Base-by-base conservation (phyloP, 2,797 vertebrate species). In the Gymnodraco acuticeps region DNA sequence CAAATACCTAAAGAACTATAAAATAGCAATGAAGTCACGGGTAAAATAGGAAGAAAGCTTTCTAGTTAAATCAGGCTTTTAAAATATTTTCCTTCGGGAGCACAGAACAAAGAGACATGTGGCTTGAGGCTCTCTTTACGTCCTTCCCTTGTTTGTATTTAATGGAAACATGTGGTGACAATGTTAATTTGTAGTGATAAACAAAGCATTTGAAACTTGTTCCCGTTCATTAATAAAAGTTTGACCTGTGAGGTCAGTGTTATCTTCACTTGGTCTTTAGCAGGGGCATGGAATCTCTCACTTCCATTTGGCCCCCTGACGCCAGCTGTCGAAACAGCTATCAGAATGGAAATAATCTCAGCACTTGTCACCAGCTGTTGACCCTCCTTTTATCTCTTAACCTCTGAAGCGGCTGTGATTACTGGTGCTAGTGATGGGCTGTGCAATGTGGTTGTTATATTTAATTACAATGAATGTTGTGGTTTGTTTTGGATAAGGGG, bases 311-410 rank as follows among this genome's bases (percentile, higher is more conserved):
- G 64, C 90, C 81, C 83, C 60, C 66, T 89, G 88, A 91, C 70
- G 69, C 89, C 84, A 77, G 80, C 87, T 91, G 83, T 88, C 80
- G 81, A 85, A 74, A 75, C 46, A 75, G 64, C 86, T 89, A 89
- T 90, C 78, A 86, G 77, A 85, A 86, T 91, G 92, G 89, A 93
- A 92, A 93, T 91, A 78, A 93, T 93, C 91, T 93, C 53, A 70
- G 77, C 89, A 89, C 92, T 93, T 92, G 88, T 92, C 90, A 92
- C 80, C 82, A 82, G 86, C 72, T 77, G 77, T 92, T 92, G 88
- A 91, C 87, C 87, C 87, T 84, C 56, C 54, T 81, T 88, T 88
- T 93, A 93, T 93, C 92, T 87, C 75, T 87, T 91, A 70, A 93
- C 93, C 93, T 90, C 71, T 92, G 41, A 78, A 91, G 81, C 58